phyloP scores from a whole-genome alignment of 2,113 vertebrate species.

The Helogale parvula region DNA sequence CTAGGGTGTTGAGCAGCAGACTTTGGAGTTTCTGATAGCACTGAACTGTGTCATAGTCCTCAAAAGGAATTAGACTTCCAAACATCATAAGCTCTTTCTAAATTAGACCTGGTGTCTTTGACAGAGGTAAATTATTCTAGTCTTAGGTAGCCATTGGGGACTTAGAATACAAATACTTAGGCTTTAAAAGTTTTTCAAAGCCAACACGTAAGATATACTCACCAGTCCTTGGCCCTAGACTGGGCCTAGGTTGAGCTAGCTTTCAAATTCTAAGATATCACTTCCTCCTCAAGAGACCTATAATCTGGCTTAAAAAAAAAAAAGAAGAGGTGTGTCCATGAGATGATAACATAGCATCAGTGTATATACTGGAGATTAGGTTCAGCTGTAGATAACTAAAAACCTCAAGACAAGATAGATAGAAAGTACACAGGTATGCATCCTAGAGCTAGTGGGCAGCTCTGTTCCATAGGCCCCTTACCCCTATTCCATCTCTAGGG shows the following conservation, averaged over 20 bases:
- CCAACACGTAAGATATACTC: neutral
- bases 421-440: neutral
- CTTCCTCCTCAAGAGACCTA: neutral
- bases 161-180: neutral
- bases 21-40: neutral
- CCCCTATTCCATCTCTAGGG: neutral
- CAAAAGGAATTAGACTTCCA: neutral
- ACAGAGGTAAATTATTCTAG: neutral
- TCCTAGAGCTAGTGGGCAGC: neutral
- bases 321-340: neutral
- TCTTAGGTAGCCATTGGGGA: neutral
- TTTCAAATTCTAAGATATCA: neutral
- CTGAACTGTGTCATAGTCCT: neutral
- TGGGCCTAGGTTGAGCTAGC: neutral
- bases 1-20: neutral
- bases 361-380: neutral
- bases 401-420: neutral
- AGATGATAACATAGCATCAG: neutral
- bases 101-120: neutral
- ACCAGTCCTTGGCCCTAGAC: neutral
- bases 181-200: neutral
- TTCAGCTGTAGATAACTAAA: neutral
- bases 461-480: neutral
- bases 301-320: neutral
- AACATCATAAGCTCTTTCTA: neutral